A percentile compares a stretch with the other conserved stretches of the same genome.
Conservation (phyloP, 2,888 invertebrate species). For the Pristionchus exspectatus region DNA sequence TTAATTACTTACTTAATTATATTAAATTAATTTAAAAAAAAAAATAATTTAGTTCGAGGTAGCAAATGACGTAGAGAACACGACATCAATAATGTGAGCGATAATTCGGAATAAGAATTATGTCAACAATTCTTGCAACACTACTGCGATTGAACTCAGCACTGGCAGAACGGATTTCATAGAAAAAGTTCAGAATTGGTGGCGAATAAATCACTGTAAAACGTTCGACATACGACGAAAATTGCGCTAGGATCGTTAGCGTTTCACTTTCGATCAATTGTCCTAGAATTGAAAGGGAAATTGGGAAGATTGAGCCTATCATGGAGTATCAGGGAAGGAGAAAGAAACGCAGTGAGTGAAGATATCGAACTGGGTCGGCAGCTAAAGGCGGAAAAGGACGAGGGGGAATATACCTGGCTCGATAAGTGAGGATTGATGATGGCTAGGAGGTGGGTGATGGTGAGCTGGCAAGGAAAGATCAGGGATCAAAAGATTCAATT, state of each 20-base stretch:
- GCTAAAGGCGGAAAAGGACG: conserved; percentile 1
- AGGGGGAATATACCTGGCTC: not conserved
- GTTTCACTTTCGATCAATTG: conserved; percentile 31
- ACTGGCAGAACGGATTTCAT: not conserved
- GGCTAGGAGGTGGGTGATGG: not conserved
- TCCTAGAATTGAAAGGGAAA: conserved; percentile 19
- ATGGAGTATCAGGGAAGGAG: conserved; percentile 14
- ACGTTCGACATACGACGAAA: conserved; percentile 2
- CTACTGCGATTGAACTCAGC: no score
- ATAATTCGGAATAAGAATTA: no score
- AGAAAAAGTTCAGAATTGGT: not conserved
- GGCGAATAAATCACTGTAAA: not conserved
- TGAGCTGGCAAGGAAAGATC: not conserved
- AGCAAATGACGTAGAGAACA: no score
- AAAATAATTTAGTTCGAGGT: no score
- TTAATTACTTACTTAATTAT: not conserved
- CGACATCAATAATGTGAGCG: no score
- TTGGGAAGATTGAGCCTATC: conserved; percentile 21
- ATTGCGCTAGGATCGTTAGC: not conserved
- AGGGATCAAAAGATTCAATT: not conserved
- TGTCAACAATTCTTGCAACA: no score
- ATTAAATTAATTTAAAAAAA: no score
- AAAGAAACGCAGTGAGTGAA: not conserved
- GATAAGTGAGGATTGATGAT: conserved; percentile 27
- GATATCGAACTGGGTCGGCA: conserved; percentile 46